Percentiles rank a stretch among this genome's conserved stretches.
These are phyloP conservation scores for Pachymerium ferrugineum DNA, from an alignment of 2,888 invertebrate species.

Conservation along the genomic window DNA sequence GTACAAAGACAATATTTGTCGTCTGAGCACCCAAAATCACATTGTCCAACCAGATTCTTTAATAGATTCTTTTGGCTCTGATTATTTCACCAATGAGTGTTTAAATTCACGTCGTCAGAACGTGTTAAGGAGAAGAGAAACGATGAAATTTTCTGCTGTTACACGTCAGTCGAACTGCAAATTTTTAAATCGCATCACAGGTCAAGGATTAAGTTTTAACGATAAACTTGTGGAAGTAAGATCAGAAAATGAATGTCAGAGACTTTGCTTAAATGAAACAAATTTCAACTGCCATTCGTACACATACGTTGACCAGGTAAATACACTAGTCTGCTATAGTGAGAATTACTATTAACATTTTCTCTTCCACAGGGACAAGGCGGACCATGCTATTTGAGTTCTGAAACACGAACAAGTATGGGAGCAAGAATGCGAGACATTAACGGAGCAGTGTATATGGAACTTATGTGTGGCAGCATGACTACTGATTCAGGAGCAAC, in stretches of 20 bases:
- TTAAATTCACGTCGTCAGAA: slow-evolving; percentile 41
- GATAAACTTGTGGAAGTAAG: neutral
- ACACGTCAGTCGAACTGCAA: neutral
- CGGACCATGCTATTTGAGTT: slow-evolving; percentile 32
- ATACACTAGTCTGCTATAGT: too few species aligned
- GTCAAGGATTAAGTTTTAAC: neutral
- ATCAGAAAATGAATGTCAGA: neutral
- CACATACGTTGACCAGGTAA: slow-evolving; percentile 43
- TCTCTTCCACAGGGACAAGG: neutral
- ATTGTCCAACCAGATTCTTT: slow-evolving; percentile 58
- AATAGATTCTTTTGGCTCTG: slow-evolving; percentile 45
- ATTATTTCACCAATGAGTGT: slow-evolving; percentile 55
- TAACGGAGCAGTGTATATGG: slow-evolving; percentile 46
- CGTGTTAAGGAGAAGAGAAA: neutral
- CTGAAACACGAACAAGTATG: slow-evolving; percentile 33
- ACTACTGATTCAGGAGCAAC: neutral
- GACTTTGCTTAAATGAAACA: slow-evolving; percentile 47
- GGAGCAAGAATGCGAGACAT: slow-evolving; percentile 40
- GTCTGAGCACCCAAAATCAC: slow-evolving; percentile 66
- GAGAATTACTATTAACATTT: neutral
- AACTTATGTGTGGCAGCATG: slow-evolving; percentile 41
- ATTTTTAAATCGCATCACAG: neutral
- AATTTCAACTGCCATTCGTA: slow-evolving; percentile 50
- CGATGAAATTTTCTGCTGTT: neutral
- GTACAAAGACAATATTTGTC: slow-evolving; percentile 56